Base-by-base conservation (phyloP, 2,888 invertebrate genomes). In the Altica lythri region DNA sequence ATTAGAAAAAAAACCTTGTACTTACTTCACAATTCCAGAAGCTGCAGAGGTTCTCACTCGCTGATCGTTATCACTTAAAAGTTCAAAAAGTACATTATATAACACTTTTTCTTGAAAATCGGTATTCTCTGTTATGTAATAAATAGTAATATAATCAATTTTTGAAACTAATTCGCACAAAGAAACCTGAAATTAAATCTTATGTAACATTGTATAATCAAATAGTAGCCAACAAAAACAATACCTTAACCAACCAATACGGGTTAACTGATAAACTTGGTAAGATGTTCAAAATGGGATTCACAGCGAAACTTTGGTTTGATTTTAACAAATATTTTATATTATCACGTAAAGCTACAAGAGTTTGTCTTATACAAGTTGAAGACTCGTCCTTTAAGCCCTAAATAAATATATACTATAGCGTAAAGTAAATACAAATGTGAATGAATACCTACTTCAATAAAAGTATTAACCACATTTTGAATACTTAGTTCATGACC, bases 161-260 rank as follows among this genome's bases (percentile, higher is more conserved):
- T 79, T 77, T 18, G 82, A 77, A 30, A 89, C 69, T 12, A 88
- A 72, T 65, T 87, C 86, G 37, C 85, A 76, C 58, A 89, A 72
- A 72, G 86, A 85, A 3, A 84, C 83, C 84, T 85, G 68, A 19
- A 74, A 71, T 43, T 13, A 37, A 59, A 19, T 32, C 25, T 35
- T 35, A 55, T 40, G 40, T 4, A 17, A 27, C 4, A 9, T 2
- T n/a, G 12, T 18, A 6, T 10, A 25, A 45, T 34, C 13, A n/a
- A 34, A 44, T 47, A 43, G 3, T 44, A 35, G 29, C 17, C 19
- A 1, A n/a, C n/a, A n/a, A 79, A 6, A 22, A 27, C 9, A 10
- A 27, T 62, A 92, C 88, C 79, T 89, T 89, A 38, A 93, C 88
- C 43, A 94, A 78, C 89, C 93, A 94, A 74, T 94, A 94, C 0